A percentile compares a stretch with the other conserved stretches of the same genome.
phyloP scores from a whole-genome alignment of 2,797 vertebrate species.

The Typhlichthys eigenmanni region DNA sequence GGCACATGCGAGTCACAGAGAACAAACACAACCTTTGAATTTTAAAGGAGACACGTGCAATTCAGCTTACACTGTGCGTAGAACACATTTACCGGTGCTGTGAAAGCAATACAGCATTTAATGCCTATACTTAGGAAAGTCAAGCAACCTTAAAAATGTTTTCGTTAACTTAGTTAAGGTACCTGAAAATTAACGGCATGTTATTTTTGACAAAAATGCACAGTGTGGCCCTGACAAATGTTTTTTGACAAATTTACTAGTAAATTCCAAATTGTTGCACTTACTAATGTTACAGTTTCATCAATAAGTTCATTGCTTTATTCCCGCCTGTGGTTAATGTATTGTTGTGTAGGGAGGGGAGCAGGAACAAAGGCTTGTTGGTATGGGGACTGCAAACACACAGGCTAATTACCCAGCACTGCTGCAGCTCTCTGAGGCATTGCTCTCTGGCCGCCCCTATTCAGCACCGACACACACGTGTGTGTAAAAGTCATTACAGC shows the following conservation, averaged over 20 bases:
- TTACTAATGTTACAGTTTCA: constrained; percentile 29
- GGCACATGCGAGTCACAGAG: constrained; percentile 64
- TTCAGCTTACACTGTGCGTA: constrained; percentile 22
- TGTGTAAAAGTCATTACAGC: constrained; percentile 79
- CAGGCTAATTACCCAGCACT: constrained; percentile 76
- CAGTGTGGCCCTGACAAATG: too few species aligned
- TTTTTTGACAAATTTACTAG: too few species aligned
- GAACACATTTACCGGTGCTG: neutral
- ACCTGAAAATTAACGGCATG: too few species aligned
- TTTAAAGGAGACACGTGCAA: constrained; percentile 21
- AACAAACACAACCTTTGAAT: constrained; percentile 45
- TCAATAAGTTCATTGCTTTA: constrained; percentile 36
- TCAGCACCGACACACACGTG: constrained; percentile 69
- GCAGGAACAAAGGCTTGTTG: constrained; percentile 69
- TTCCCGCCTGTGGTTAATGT: constrained; percentile 47
- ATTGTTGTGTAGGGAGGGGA: constrained; percentile 45
- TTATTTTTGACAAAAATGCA: too few species aligned
- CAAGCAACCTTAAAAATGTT: too few species aligned
- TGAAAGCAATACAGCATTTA: neutral
- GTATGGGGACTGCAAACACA: constrained; percentile 69
- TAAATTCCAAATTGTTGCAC: neutral
- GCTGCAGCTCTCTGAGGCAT: constrained; percentile 77
- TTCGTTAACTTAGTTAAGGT: too few species aligned
- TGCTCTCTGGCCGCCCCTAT: constrained; percentile 72
- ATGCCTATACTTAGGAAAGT: too few species aligned